Base-by-base conservation (phyloP, 2,888 invertebrate genomes). In the Onthophagus sagittarius region DNA sequence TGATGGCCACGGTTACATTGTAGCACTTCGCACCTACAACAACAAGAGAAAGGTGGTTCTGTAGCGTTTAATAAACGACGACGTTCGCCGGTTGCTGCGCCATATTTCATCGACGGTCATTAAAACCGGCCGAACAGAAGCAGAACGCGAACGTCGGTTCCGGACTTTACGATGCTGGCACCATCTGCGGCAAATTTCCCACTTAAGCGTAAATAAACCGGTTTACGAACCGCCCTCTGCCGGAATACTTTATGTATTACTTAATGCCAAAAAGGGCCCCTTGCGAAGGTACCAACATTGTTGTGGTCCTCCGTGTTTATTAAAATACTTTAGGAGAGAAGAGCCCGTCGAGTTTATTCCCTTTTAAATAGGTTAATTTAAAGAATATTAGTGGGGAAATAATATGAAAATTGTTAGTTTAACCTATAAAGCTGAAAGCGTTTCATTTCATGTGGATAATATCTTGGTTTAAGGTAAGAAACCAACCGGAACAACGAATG, bases 1-100 rank as follows among this genome's bases (percentile, higher is more conserved):
- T 80, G 82, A 80, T 83, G 80, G 81, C 80, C 79, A 79, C 76
- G 82, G 80, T 83, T 83, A 84, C 84, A 84, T 84, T 79, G 81
- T 82, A 82, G 80, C 79, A 78, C 77, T 80, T 79, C 81, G 77
- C 77, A 78, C 79, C 84, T 84, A 82, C 72, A 84, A 82, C 72
- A 84, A 84, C 78, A 81, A 82, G 82, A 76, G 79, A 80, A 79
- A 79, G 23, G 23, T 62, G 53, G 15, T 62, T 14, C 5, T 53
- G 62, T 15, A 62, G 13, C 70, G 53, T 15, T 70, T 31, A 62
- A 62, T 71, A 15, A 62, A 62, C 15, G 31, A 7, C 15, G 31
- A 7, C 62, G 67, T 6, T n/a, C 67, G 67, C 15, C 67, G 67
- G 23, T 67, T 6, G 67, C 31, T 62, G 32, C 13, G 67, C 32